Percentiles rank a stretch among this genome's conserved stretches.
These are phyloP conservation scores for Dryoscopus gambensis DNA, from an alignment of 2,113 vertebrate species.

Conservation along the genomic window DNA sequence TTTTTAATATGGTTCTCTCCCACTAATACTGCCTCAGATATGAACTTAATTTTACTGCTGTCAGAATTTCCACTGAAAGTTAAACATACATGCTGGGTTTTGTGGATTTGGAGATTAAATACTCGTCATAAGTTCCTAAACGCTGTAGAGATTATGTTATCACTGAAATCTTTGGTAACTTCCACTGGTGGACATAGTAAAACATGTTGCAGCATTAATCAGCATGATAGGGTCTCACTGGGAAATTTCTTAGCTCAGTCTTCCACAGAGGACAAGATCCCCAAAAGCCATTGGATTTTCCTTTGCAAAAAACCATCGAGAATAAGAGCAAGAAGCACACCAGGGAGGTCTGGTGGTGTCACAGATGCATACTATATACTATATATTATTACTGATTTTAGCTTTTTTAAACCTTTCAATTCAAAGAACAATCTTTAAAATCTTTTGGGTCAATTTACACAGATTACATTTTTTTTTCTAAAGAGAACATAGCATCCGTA, in stretches of 20 bases:
- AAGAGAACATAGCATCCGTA: neutral
- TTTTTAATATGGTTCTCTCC: neutral
- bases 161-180: neutral
- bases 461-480: neutral
- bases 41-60: neutral
- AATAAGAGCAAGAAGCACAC: neutral
- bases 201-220: neutral
- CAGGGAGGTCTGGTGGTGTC: conserved; percentile 8
- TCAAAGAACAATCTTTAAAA: neutral
- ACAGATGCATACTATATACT: neutral
- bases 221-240: neutral
- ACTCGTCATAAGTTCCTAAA: neutral
- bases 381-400: neutral
- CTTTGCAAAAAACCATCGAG: neutral
- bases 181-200: neutral
- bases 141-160: neutral
- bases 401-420: neutral
- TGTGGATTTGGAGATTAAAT: neutral
- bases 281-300: neutral
- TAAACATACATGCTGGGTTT: neutral
- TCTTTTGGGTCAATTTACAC: neutral
- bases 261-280: neutral
- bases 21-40: neutral
- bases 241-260: neutral
- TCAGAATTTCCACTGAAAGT: neutral